A percentile compares a stretch with the other conserved stretches of the same genome.
phyloP scores from a whole-genome alignment of 2,888 invertebrate species.

The Drosophila infuscata region DNA sequence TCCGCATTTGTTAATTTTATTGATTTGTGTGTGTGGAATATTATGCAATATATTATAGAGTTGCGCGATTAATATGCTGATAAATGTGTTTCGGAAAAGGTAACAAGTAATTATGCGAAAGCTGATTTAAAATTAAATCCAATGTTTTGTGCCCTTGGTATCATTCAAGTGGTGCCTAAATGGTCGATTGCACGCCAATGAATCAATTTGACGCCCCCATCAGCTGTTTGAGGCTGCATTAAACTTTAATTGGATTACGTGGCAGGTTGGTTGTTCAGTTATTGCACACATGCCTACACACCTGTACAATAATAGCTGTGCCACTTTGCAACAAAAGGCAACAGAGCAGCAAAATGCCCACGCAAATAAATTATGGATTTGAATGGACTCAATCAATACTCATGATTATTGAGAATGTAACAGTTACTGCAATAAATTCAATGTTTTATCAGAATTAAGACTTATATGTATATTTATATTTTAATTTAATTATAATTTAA shows the following conservation, averaged over 20 bases:
- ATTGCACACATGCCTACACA: constrained; percentile 9
- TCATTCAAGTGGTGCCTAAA: constrained; percentile 6
- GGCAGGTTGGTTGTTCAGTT: constrained; percentile 23
- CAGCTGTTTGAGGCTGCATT: constrained; percentile 50
- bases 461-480: background rate
- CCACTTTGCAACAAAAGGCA: constrained; percentile 8
- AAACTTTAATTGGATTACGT: constrained; percentile 64
- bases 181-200: constrained; percentile 16
- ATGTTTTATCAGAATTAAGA: background rate
- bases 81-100: constrained; percentile 53
- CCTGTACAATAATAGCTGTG: background rate
- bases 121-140: constrained; percentile 55
- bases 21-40: constrained; percentile 16
- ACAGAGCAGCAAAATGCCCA: background rate
- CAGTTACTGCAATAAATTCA: background rate
- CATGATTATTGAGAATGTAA: background rate
- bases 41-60: constrained; percentile 21
- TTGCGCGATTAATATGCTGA: constrained; percentile 43
- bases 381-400: too few relatives aligned
- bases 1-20: constrained; percentile 37
- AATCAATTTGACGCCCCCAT: constrained; percentile 48
- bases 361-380: constrained; percentile 5
- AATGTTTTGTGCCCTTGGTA: constrained; percentile 23
- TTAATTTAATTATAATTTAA: background rate
- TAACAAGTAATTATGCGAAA: constrained; percentile 46